A percentile compares a stretch with the other conserved stretches of the same genome.
phyloP scores from a whole-genome alignment of 2,113 vertebrate species.

The Mungos mungo region DNA sequence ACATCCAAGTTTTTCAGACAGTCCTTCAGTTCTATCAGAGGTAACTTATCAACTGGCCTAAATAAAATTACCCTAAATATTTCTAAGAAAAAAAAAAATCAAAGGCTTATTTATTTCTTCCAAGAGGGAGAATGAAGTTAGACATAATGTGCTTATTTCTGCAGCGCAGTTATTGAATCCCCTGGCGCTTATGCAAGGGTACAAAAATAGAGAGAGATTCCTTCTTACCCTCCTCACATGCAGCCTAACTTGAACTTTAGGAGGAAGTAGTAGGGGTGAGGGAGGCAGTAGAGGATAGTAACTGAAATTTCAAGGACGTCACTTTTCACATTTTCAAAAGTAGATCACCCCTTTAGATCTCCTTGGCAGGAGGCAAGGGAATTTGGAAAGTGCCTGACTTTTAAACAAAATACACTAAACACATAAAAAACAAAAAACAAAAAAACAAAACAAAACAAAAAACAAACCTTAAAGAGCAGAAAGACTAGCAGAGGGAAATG shows the following conservation, averaged over 20 bases:
- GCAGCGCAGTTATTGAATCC: not conserved
- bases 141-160: not conserved
- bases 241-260: not conserved
- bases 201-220: accelerated
- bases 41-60: constrained; percentile 5
- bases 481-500: not conserved
- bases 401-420: not conserved
- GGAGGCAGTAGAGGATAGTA: not conserved
- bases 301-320: not conserved
- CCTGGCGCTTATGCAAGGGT: not conserved
- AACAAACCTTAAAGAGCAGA: not conserved
- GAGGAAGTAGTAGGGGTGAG: not conserved
- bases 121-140: constrained; percentile 21
- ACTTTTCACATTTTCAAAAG: not conserved
- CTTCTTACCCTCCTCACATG: not conserved
- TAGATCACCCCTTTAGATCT: not conserved
- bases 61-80: constrained; percentile 23
- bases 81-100: not conserved
- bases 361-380: not conserved
- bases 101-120: constrained; percentile 33
- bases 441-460: not conserved
- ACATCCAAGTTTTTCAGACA: not conserved
- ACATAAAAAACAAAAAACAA: not conserved
- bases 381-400: not conserved
- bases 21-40: not conserved